phyloP scores from a whole-genome alignment of 92 coral and sea anemone genomes.

The Epizoanthus scotinus region DNA sequence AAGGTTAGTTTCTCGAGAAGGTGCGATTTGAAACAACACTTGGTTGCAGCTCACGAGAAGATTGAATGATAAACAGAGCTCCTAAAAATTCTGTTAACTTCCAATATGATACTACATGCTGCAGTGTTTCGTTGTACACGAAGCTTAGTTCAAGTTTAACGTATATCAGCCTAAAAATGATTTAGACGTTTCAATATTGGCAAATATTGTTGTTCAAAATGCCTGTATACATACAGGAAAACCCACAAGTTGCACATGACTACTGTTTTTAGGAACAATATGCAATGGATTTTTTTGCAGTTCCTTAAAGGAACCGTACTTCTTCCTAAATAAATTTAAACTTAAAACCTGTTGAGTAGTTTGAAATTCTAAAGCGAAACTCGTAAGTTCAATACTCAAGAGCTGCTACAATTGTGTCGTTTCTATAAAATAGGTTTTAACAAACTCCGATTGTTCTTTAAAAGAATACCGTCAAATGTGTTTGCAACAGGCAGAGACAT shows the following conservation, averaged over 20 bases:
- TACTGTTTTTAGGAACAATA: too few species aligned
- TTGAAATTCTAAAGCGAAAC: background rate
- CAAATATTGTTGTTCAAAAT: background rate
- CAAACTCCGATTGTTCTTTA: background rate
- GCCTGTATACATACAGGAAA: too few species aligned
- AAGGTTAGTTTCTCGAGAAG: conserved; percentile 82
- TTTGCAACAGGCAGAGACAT: too few species aligned
- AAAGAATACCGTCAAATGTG: background rate
- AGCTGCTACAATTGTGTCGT: background rate
- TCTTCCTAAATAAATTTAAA: background rate
- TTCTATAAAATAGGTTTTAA: background rate
- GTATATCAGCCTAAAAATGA: too few species aligned
- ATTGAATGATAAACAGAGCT: background rate
- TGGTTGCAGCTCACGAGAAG: background rate
- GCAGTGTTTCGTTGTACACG: conserved; percentile 8
- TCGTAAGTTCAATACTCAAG: background rate
- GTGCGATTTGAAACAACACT: conserved; percentile 78
- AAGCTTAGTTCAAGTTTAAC: background rate
- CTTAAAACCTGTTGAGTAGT: background rate
- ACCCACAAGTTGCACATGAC: too few species aligned
- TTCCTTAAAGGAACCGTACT: background rate
- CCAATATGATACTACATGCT: conserved; percentile 2
- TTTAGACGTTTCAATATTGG: background rate
- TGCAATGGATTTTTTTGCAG: conserved; percentile 15
- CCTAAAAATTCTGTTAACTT: background rate